Base-by-base conservation (phyloP, 2,113 vertebrate species). In the Pygoscelis antarcticus region DNA sequence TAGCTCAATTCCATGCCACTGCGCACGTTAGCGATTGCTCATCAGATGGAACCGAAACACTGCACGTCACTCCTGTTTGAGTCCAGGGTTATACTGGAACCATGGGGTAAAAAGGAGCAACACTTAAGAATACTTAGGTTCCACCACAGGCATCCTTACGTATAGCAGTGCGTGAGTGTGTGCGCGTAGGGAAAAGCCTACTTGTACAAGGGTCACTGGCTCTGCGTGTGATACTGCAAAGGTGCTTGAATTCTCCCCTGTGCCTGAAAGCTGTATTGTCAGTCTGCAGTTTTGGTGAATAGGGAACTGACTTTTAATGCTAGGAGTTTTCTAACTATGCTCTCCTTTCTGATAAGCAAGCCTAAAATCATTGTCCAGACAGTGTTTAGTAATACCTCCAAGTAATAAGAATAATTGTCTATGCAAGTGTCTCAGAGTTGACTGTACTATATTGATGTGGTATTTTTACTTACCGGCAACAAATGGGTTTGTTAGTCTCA, bases 161-260 rank as follows among this genome's bases (percentile, higher is more conserved):
- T 42, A 42, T 42, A 42, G 54, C 27, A 13, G 34, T 9, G 18
- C 5, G 4, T 5, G 32, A 12, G 4, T 20, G 21, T 10, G 38
- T 23, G 22, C 36, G 4, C 44, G 27, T 7, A 51, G 19, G 49
- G 8, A 55, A 22, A 36, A 65, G 27, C 7, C 16, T 4, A 0
- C 20, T 2, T 9, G 34, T 20, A 8, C 36, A 3, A 4, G 36
- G 54, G 34, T 3, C 29, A 0, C 40, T 16, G 34, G 32, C 70
- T 70, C 49, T 10, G 2, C 3, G 3, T 11, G 2, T 2, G 19
- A 6, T 11, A 4, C 61, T 22, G 40, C 49, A 38, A 0, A 2
- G 3, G 7, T 49, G 69, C 25, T 13, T 0, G 1, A 34, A 7
- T 10, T 65, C 22, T 55, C 34, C 38, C 36, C 49, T 29, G 13